Base-by-base conservation (phyloP, 2,797 vertebrate genomes). In the Uromys caudimaculatus region DNA sequence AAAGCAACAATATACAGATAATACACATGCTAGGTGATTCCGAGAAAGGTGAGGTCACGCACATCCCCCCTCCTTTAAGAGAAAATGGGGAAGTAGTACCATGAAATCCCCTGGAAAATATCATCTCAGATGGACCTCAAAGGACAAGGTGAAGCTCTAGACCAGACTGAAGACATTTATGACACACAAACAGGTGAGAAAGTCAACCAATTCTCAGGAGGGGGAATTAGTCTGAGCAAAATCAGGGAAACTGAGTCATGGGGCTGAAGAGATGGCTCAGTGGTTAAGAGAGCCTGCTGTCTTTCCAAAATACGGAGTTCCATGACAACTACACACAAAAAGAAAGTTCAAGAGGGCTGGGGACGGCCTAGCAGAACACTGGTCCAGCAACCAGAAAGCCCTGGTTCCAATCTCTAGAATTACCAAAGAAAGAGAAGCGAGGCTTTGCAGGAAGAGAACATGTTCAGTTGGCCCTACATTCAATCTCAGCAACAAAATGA, bases 11-110 rank as follows among this genome's bases (percentile, higher is more conserved):
- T 60, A 29, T 41, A 81, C 24, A 27, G 44, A 83, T 16, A 44
- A 41, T 62, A 47, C 58, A 32, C 58, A 64, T 35, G 82, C 17
- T 44, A 35, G 41, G 10, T 23, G 82, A 84, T 47, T 84, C 9
- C 41, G 73, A 88, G 92, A 50, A 95, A 89, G 13, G 27, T 9
- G 60, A 75, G 58, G 12, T 93, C 81, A 84, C 27, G n/a, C 12
- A 23, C 44, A n/a, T 84, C 87, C 79, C 50, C 85, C 41, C 44
- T 41, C 71, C 64, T 81, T 95, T 82, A 92, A 89, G 47, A 50
- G 81, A 95, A 90, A 73, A 19, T 21, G 67, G 12, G 13, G 24
- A 95, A 79, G 78, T 35, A 64, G 35, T 44, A 47, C 29, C 21
- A 47, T 47, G 60, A 83, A 62, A 62, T 60, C 29, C 23, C 17